Conservation (phyloP, 2,797 vertebrate genomes). For the Tragopan temminckii region DNA sequence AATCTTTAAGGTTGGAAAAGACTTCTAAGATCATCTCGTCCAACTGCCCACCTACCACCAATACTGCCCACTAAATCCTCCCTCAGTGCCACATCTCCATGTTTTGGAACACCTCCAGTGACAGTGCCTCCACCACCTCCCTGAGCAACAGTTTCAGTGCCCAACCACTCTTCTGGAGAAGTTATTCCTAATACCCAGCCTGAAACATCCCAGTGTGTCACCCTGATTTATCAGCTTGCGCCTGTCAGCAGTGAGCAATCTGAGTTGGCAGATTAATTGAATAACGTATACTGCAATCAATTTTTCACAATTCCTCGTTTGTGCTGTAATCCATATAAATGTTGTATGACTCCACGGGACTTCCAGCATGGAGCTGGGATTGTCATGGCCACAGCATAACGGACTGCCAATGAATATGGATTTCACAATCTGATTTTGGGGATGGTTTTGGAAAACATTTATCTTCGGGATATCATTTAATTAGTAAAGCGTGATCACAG, state of each 20-base stretch:
- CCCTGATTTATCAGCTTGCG: background rate
- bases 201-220: background rate
- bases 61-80: too few relatives aligned
- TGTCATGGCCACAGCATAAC: background rate
- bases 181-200: too few relatives aligned
- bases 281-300: constrained; percentile 20
- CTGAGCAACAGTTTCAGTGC: too few relatives aligned
- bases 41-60: too few relatives aligned
- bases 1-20: too few relatives aligned
- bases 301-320: constrained; percentile 52
- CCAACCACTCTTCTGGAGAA: too few relatives aligned
- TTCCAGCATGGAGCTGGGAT: background rate
- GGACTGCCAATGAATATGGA: background rate
- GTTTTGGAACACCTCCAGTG: too few relatives aligned
- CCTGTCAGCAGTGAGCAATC: constrained; percentile 30
- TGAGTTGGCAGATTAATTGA: constrained; percentile 30
- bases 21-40: too few relatives aligned
- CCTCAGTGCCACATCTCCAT: too few relatives aligned
- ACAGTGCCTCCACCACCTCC: too few relatives aligned
- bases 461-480: background rate
- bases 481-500: constrained; percentile 8
- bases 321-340: constrained; percentile 13
- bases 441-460: constrained; percentile 20
- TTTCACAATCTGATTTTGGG: background rate
- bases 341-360: background rate